phyloP scores from a whole-genome alignment of 2,797 vertebrate species.

The Acropternis orthonyx region DNA sequence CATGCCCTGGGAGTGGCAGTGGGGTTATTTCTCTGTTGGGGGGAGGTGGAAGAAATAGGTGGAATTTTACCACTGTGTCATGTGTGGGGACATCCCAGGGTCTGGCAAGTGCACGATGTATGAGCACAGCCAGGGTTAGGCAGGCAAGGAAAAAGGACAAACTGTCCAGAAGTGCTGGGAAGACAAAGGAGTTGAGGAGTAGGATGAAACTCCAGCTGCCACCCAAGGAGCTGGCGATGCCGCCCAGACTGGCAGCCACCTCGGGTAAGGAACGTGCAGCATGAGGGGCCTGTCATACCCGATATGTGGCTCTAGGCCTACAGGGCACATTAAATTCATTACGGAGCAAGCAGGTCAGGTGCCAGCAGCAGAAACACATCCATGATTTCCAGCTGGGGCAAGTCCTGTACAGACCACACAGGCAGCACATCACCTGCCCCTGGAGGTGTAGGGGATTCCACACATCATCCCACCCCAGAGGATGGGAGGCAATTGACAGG shows the following conservation, averaged over 20 bases:
- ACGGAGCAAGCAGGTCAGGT: neutral
- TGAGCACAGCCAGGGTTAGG: neutral
- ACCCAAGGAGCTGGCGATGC: fast-evolving
- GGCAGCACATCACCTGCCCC: fast-evolving
- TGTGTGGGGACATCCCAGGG: neutral
- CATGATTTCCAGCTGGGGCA: neutral
- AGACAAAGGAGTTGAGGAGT: neutral
- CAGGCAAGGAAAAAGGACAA: neutral
- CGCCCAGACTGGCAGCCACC: too few relatives aligned
- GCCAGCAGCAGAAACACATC: neutral
- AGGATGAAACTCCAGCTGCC: neutral
- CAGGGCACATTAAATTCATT: neutral
- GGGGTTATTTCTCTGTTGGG: neutral
- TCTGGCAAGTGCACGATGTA: fast-evolving
- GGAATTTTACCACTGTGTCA: neutral
- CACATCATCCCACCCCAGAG: fast-evolving
- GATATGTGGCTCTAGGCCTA: neutral
- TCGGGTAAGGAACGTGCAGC: fast-evolving
- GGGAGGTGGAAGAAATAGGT: neutral
- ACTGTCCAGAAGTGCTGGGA: neutral
- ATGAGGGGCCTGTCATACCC: fast-evolving
- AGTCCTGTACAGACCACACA: neutral
- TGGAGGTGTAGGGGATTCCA: neutral
- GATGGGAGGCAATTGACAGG: fast-evolving
- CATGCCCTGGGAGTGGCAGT: neutral